A percentile compares a stretch with the other conserved stretches of the same genome.
These are phyloP conservation scores for Cyprinodon tularosa DNA, from an alignment of 2,113 vertebrate species.

Conservation along the genomic window DNA sequence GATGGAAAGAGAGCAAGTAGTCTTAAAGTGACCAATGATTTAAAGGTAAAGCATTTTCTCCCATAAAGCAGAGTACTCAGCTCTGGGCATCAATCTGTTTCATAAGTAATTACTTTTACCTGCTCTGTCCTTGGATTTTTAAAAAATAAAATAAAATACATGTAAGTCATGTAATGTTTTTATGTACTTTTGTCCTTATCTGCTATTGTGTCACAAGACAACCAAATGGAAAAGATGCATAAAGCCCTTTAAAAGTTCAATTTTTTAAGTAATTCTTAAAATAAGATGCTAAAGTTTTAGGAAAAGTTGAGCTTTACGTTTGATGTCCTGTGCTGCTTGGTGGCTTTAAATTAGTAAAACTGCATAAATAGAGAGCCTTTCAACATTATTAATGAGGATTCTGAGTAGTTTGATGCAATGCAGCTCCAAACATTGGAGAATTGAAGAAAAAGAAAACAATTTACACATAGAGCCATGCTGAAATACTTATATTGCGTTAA, in stretches of 20 bases:
- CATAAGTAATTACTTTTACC: conserved; percentile 1
- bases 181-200: conserved; percentile 3
- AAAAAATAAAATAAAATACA: not conserved
- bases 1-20: not conserved
- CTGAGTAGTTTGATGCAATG: not conserved
- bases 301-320: not conserved
- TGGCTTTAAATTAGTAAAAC: not conserved
- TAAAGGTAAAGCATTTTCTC: not conserved
- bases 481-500: not conserved
- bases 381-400: not conserved
- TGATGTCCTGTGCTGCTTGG: not conserved
- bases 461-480: not conserved
- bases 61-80: not conserved
- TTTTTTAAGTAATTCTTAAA: conserved; percentile 1
- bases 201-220: not conserved
- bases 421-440: not conserved
- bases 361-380: not conserved
- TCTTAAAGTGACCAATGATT: conserved; percentile 8
- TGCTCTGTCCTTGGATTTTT: too few relatives aligned
- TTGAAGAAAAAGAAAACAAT: not conserved
- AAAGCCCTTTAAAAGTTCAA: not conserved
- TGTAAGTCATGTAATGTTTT: conserved; percentile 4
- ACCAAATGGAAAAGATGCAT: conserved; percentile 21
- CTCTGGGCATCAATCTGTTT: not conserved
- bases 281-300: not conserved